Conservation (phyloP, 1,140 invertebrate species). For the Pinna nobilis region DNA sequence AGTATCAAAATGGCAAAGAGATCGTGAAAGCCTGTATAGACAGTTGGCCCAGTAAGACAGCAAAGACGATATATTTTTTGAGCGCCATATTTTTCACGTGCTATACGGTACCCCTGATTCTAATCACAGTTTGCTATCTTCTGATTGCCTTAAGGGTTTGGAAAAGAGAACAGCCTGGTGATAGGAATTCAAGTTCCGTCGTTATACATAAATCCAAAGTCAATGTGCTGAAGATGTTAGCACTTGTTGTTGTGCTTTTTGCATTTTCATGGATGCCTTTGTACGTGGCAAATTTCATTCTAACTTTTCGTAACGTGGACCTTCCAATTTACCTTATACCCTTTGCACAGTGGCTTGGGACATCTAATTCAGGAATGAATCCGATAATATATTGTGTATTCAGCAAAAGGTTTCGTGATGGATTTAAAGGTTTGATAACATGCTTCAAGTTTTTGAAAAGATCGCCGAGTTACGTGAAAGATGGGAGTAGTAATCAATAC, state of each 20-base stretch:
- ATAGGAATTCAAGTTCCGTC: slow-evolving; percentile 51
- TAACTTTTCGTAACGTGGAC: slow-evolving; percentile 75
- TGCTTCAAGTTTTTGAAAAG: too few species aligned
- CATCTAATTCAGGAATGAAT: slow-evolving; percentile 97
- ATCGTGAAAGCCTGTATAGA: slow-evolving; percentile 50
- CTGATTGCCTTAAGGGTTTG: slow-evolving; percentile 95
- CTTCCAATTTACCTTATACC: slow-evolving; percentile 84
- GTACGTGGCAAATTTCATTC: slow-evolving; percentile 77
- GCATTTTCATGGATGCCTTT: slow-evolving; percentile 96
- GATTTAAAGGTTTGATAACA: too few species aligned
- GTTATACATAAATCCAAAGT: slow-evolving; percentile 72
- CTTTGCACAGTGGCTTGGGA: slow-evolving; percentile 96
- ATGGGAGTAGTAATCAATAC: too few species aligned
- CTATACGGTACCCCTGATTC: slow-evolving; percentile 93
- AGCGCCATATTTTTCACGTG: slow-evolving; percentile 92
- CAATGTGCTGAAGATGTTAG: slow-evolving; percentile 94
- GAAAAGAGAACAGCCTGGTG: slow-evolving; percentile 87
- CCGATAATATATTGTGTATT: slow-evolving; percentile 98
- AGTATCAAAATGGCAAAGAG: slow-evolving; percentile 21
- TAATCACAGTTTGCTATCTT: slow-evolving; percentile 94
- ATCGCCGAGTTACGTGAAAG: too few species aligned
- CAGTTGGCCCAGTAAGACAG: slow-evolving; percentile 73
- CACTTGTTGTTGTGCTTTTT: slow-evolving; percentile 95
- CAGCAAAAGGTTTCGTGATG: slow-evolving; percentile 78
- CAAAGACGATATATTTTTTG: slow-evolving; percentile 90